These are phyloP conservation scores for Ammodytes dubius DNA, from an alignment of 2,113 vertebrate species.

Conservation along the genomic window DNA sequence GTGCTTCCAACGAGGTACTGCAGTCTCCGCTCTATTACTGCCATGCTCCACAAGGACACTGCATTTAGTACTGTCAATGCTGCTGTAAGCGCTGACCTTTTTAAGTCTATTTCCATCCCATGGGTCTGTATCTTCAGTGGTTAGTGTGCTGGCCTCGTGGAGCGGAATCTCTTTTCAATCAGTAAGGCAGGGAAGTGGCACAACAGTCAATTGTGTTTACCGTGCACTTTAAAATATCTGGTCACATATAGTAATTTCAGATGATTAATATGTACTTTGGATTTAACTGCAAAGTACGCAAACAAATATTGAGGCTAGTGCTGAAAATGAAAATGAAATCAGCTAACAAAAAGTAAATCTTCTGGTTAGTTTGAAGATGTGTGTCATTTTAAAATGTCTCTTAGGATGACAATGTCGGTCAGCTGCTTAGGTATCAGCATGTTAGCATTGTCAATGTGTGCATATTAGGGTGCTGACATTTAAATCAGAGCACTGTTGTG, in stretches of 20 bases:
- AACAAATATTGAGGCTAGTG: neutral
- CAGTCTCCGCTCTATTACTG: conserved; percentile 39
- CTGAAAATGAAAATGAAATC: neutral
- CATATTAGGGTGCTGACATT: neutral
- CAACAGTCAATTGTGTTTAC: conserved; percentile 31
- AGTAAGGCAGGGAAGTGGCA: conserved; percentile 41
- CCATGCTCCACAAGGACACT: conserved; percentile 57
- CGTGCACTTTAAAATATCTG: conserved; percentile 24
- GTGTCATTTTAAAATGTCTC: neutral
- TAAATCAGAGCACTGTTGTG: neutral
- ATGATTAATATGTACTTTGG: conserved; percentile 13
- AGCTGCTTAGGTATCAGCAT: neutral
- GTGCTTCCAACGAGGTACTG: conserved; percentile 31
- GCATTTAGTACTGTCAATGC: conserved; percentile 60
- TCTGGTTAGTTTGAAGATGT: neutral
- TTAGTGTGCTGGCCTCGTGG: conserved; percentile 36
- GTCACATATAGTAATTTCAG: neutral
- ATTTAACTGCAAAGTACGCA: conserved; percentile 3
- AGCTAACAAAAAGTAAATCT: neutral
- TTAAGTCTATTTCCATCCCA: conserved; percentile 66
- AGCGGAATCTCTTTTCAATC: conserved; percentile 38
- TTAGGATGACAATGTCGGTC: neutral
- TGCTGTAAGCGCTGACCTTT: conserved; percentile 72
- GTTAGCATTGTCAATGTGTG: neutral
- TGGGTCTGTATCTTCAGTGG: conserved; percentile 55